A percentile compares a stretch with the other conserved stretches of the same genome.
Conservation (phyloP, 2,113 vertebrate species). For the Bothrops jararaca region DNA sequence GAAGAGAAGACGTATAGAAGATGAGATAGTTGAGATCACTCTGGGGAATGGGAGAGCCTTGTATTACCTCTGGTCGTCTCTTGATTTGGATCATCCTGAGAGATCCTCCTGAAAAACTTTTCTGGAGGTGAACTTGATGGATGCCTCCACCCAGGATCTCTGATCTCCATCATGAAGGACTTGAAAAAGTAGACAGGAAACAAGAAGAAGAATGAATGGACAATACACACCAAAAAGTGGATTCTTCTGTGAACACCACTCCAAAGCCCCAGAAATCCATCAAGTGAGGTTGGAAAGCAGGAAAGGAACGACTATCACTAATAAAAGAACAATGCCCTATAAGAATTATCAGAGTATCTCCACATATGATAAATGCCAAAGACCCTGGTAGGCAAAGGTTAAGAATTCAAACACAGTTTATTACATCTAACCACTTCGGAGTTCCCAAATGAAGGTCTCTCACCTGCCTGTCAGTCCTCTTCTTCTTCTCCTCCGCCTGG, state of each 20-base stretch:
- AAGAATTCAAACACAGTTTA: background rate
- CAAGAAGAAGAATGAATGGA: background rate
- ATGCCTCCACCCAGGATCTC: background rate
- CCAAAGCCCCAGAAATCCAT: background rate
- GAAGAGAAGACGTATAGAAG: background rate
- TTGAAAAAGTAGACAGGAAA: background rate
- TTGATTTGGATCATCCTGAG: background rate
- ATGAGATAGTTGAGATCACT: background rate
- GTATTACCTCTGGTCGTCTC: background rate
- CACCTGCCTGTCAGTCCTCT: background rate
- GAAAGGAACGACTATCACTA: background rate
- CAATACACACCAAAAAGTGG: background rate
- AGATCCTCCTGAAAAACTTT: background rate
- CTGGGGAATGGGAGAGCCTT: background rate
- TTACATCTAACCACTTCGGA: background rate
- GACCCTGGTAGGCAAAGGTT: background rate
- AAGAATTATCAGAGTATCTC: background rate
- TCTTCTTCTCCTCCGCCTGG: fast-evolving
- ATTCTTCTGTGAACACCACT: background rate
- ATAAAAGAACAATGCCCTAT: background rate
- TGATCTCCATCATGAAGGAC: background rate
- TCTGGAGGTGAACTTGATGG: background rate
- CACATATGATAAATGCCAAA: background rate
- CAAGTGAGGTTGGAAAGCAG: background rate
- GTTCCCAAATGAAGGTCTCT: background rate